Base-by-base conservation (phyloP, 2,888 invertebrate species). In the Horisme vitalbata region DNA sequence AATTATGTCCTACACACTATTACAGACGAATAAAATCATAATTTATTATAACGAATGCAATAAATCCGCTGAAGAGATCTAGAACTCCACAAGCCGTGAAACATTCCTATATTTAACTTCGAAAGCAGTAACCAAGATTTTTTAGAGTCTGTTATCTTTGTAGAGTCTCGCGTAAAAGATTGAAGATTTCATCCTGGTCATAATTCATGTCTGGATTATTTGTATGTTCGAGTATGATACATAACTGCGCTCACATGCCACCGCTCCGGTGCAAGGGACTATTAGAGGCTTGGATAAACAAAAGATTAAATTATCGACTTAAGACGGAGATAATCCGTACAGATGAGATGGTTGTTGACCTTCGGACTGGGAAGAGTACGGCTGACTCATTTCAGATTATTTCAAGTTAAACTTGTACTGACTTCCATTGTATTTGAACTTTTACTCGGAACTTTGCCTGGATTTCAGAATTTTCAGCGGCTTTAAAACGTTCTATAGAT, bases 211-310 rank as follows among this genome's bases (percentile, higher is more conserved):
- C 57, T 45, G 83, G 86, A 85, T 87, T 87, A 87, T 85, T 84
- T 83, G 80, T 75, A 70, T 72, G 78, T 52, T 59, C 53, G 59
- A 65, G 70, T 83, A 85, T 87, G 87, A 87, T 87, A 85, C 84
- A 87, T 79, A 78, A 68, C 68, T 71, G 77, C 65, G 77, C 67
- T 74, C 73, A 70, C 71, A 75, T 75, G 81, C 67, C 68, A 59
- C 59, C 61, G 82, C 74, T 78, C 73, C 78, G 78, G 74, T 76
- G 78, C 82, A 77, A 58, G 71, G 64, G 76, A 79, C 84, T 84
- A 85, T 87, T 84, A 86, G 80, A 81, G 73, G 79, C 83, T 82
- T 83, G 83, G 77, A 83, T 86, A 87, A 86, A 87, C 86, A 87
- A 81, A 82, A 79, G 86, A 86, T 87, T 85, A 87, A 85, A 83